Evolutionary conservation across 1,140 invertebrate species (phyloP), one percentile per base, ranked within the genome.

Genomic region (Drosophila parvula): DNA sequence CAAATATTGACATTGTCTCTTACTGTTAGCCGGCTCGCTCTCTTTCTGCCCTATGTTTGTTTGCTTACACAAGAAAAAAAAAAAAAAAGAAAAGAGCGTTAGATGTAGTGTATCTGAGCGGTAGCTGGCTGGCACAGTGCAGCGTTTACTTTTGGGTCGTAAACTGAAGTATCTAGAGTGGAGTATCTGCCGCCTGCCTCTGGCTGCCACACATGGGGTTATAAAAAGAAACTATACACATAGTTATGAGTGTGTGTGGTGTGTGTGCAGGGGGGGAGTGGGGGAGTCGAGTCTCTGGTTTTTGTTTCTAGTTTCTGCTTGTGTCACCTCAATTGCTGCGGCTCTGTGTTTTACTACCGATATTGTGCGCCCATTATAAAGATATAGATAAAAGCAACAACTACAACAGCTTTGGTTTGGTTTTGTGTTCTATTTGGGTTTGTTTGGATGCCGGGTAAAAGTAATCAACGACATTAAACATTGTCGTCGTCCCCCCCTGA

Each of bases 401-500:
- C 75, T 64, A 78, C 60, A 44, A 68, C 64, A 64, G 45, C 43
- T 73, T 78, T 69, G 67, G 70, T 70, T 82, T 81, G 67, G 70
- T 70, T 82, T 81, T 63, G 58, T 64, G 63, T 64, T 59, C 69
- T 78, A 58, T 63, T 63, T 86, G 53, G 70, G 59, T 63, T 69
- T 81, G 57, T 44, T 65, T 55, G 51, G 74, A 75, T 79, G 81
- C 68, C 70, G 69, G 69, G 65, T 65, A 88, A 83, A 88, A 81
- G 79, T 89, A 86, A 89, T 86, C 84, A 86, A 86, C 79, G 58
- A 86, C 84, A 86, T 86, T 86, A 86, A 86, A 82, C 83, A 88
- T 55, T 55, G 51, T 53, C 78, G 74, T 67, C 36, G 10, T n/a
- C 47, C 14, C 4, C 47, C 74, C 70, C 53, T 43, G 55, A 65